Percentiles rank a stretch among this genome's conserved stretches.
These are phyloP conservation scores for Xiphophorus maculatus DNA, from an alignment of 2,113 vertebrate species.

Conservation along the genomic window DNA sequence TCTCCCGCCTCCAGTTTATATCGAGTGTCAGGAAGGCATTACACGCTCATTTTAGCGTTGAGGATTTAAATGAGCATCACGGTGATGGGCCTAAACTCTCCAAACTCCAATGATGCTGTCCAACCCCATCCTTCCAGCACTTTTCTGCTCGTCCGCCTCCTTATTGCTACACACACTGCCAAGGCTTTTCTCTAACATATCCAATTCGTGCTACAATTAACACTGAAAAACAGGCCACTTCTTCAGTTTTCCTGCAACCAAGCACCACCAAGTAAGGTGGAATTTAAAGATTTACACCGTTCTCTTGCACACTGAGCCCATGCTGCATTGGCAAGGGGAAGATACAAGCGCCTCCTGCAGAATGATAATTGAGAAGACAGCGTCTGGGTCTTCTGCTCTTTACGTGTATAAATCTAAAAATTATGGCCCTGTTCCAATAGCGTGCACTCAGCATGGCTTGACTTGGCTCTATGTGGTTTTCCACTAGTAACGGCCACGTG, in stretches of 20 bases:
- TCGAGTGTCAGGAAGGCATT: conserved; percentile 15
- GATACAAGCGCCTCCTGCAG: not conserved
- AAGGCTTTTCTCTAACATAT: not conserved
- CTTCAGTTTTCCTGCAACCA: not conserved
- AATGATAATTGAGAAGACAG: not conserved
- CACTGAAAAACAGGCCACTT: not conserved
- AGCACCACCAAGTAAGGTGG: not conserved
- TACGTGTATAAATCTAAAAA: too few species aligned
- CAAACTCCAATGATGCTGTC: not conserved
- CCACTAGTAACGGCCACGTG: too few species aligned
- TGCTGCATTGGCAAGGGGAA: not conserved
- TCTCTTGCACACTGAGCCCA: not conserved
- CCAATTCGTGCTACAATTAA: not conserved
- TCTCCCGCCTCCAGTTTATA: conserved; percentile 9
- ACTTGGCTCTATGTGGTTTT: too few species aligned
- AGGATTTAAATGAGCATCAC: conserved; percentile 1
- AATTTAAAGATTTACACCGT: not conserved
- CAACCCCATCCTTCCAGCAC: not conserved
- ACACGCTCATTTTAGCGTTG: not conserved
- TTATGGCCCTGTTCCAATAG: too few species aligned
- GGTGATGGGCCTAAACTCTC: not conserved
- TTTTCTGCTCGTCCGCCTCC: not conserved
- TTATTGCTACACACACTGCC: not conserved
- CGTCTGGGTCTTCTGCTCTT: too few species aligned
- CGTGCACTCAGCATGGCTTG: too few species aligned